Base-by-base conservation (phyloP, 2,797 vertebrate species). In the Delichon dasypus region DNA sequence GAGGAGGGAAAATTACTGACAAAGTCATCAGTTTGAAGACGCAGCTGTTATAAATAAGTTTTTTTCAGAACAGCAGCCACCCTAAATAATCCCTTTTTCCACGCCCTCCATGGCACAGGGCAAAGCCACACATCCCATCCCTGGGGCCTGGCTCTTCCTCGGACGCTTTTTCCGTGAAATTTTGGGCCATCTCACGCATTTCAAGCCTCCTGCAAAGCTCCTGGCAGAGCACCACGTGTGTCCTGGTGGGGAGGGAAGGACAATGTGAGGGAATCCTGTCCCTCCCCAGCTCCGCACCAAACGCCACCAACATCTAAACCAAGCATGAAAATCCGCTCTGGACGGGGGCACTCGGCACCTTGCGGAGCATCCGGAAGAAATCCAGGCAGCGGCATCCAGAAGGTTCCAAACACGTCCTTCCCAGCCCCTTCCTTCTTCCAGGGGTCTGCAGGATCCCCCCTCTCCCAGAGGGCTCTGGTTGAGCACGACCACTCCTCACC, bases 201-300 rank as follows among this genome's bases (percentile, higher is more conserved):
- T 42, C 40, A 40, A 32, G 2, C 12, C 23, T 78, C 57, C 72
- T n/a, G 48, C 30, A 50, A 36, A 80, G 40, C 65, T 70, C 61
- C 84, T 20, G 50, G 29, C 16, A 45, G 51, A 0, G 3, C 22
- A 7, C 5, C 7, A 8, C 1, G 2, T 0, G 11, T 11, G 26
- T 65, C 58, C 74, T 27, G 40, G 44, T 30, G 65, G 23, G 50
- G 19, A 32, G 30, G 29, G 55, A 57, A 16, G 42, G 76, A 23
- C 3, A 1, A 0, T 0, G 42, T 1, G n/a, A 6, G 8, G 58
- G 21, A 20, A 44, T 23, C 10, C 0, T 0, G 1, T 45, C 75
- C 62, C 53, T 79, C 16, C 23, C 27, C n/a, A 60, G 45, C 40
- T 54, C 34, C 19, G 21, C 70, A 57, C 22, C 44, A 65, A 62